These are phyloP conservation scores for Drosophila yooni DNA, from an alignment of 2,888 invertebrate species.

Conservation along the genomic window DNA sequence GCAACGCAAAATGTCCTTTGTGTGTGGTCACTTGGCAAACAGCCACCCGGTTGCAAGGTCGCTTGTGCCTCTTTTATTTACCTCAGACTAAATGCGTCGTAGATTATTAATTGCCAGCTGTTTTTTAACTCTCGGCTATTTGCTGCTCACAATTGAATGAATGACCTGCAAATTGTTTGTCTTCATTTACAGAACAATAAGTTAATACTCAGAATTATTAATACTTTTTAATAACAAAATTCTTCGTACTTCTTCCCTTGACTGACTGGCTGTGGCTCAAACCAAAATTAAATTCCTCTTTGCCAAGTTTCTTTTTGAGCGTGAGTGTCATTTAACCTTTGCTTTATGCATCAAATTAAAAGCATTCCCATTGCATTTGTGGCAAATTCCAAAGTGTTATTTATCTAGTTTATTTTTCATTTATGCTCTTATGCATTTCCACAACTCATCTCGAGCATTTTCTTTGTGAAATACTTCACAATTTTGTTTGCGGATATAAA, in stretches of 20 bases:
- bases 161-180: not conserved
- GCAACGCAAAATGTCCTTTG: not conserved
- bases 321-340: too few species aligned
- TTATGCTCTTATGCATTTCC: not conserved
- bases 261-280: too few species aligned
- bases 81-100: not conserved
- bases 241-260: not conserved
- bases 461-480: conserved; percentile 1
- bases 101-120: not conserved
- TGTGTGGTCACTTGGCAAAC: not conserved
- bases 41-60: not conserved
- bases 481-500: not conserved
- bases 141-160: not conserved
- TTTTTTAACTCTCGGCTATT: too few species aligned
- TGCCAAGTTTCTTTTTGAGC: not conserved
- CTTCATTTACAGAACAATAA: not conserved
- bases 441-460: conserved; percentile 13
- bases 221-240: not conserved
- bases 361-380: not conserved
- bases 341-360: not conserved
- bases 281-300: too few species aligned
- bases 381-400: not conserved
- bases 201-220: not conserved
- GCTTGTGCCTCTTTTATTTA: not conserved
- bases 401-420: not conserved